Evolutionary conservation across 1,140 invertebrate genomes (phyloP).

Genomic region (Penaeus chinensis): DNA sequence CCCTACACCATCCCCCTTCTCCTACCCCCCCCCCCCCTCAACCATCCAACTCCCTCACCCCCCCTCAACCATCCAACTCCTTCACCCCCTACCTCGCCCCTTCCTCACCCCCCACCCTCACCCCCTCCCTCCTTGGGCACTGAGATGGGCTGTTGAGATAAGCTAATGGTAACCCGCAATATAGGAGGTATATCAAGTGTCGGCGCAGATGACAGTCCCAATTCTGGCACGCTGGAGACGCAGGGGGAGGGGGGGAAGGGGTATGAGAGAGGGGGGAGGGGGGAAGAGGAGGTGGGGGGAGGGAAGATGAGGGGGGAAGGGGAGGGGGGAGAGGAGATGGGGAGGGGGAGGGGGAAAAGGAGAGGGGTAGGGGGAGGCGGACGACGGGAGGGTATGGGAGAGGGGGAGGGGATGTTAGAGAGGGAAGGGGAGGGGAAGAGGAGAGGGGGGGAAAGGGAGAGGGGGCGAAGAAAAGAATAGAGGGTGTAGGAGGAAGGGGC

Average conservation of each 20-base stretch:
- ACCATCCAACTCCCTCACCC: too few species aligned
- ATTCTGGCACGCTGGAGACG: neutral
- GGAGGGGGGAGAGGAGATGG: neutral
- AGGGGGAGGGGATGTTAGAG: neutral
- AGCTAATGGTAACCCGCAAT: slow-evolving; percentile 43
- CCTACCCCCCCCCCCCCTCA: too few species aligned
- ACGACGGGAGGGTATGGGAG: too few species aligned
- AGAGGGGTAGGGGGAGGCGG: too few species aligned
- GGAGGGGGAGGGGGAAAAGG: too few species aligned
- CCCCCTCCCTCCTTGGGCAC: slow-evolving; percentile 10
- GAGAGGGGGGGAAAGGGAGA: neutral
- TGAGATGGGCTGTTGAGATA: slow-evolving; percentile 52
- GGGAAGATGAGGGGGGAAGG: neutral
- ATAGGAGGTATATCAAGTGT: slow-evolving; percentile 41
- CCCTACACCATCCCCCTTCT: slow-evolving; percentile 9
- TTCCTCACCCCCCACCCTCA: neutral
- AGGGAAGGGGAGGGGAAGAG: neutral
- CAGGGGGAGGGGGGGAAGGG: neutral
- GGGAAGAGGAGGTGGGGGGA: neutral
- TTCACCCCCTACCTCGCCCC: neutral
- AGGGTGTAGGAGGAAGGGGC: neutral
- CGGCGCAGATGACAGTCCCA: slow-evolving; percentile 37
- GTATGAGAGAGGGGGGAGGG: neutral
- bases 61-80: too few species aligned
- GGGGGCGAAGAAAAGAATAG: neutral